Percentiles rank a stretch among this genome's conserved stretches.
Evolutionary conservation across 2,113 vertebrate genomes (phyloP).

Genomic region (Alouatta palliata): DNA sequence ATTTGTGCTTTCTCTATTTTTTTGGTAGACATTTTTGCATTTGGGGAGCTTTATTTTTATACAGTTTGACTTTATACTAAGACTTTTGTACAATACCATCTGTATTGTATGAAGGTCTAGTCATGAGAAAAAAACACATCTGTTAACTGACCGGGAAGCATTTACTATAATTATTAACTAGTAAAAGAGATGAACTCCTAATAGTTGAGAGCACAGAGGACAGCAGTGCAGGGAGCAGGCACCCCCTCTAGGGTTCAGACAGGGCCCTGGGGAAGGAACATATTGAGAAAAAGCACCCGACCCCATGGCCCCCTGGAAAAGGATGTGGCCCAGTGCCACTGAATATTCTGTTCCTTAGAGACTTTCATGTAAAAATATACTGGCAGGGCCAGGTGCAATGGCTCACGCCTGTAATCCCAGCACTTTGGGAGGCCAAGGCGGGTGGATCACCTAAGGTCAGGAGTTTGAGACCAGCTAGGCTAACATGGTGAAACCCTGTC

Average conservation of each 20-base stretch:
- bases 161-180: too few relatives aligned
- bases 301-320: background rate
- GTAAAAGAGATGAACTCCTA: background rate
- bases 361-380: too few relatives aligned
- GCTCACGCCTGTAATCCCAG: too few relatives aligned
- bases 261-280: fast-evolving
- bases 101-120: too few relatives aligned
- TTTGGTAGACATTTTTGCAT: background rate
- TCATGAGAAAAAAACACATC: background rate
- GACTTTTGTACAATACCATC: background rate
- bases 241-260: fast-evolving
- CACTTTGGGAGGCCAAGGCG: too few relatives aligned
- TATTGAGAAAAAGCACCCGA: fast-evolving
- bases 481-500: too few relatives aligned
- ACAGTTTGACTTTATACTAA: background rate
- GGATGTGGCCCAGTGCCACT: fast-evolving
- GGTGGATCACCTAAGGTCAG: too few relatives aligned
- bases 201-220: background rate
- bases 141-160: background rate
- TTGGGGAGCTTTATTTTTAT: background rate
- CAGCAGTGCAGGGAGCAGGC: background rate
- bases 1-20: background rate
- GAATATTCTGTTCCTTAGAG: background rate
- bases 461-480: too few relatives aligned
- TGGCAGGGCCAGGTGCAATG: fast-evolving